Conservation (phyloP, 2,113 vertebrate genomes). For the Bostrychus sinensis region DNA sequence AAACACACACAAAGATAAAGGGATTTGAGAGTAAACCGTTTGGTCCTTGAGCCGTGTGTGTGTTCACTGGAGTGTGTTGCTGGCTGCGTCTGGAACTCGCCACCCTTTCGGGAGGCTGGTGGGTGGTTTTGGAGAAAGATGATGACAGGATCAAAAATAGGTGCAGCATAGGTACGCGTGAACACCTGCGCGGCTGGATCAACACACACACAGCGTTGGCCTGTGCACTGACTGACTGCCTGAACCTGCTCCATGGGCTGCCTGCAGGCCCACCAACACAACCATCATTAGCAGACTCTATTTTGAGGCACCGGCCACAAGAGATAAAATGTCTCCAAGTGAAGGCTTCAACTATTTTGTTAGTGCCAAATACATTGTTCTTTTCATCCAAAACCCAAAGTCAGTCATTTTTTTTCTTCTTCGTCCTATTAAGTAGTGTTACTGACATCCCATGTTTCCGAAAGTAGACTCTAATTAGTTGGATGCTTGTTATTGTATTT, state of each 20-base stretch:
- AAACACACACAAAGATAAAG: slow-evolving; percentile 41
- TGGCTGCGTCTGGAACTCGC: slow-evolving; percentile 49
- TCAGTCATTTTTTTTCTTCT: background rate
- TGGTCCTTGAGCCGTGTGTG: slow-evolving; percentile 12
- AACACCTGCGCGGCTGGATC: slow-evolving; percentile 51
- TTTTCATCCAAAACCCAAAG: slow-evolving; percentile 1
- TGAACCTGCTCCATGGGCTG: slow-evolving; percentile 46
- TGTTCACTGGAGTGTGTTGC: slow-evolving; percentile 25
- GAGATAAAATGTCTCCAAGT: slow-evolving; percentile 26
- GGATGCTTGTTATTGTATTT: slow-evolving; percentile 1
- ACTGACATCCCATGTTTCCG: slow-evolving; percentile 2
- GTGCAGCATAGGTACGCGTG: slow-evolving; percentile 17
- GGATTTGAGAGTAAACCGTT: slow-evolving; percentile 47
- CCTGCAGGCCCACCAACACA: slow-evolving; percentile 51
- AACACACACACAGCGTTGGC: slow-evolving; percentile 34
- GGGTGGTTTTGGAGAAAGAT: slow-evolving; percentile 54
- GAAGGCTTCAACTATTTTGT: background rate
- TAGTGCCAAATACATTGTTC: slow-evolving; percentile 6
- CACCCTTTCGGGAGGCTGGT: slow-evolving; percentile 41
- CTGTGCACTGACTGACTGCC: slow-evolving; percentile 32
- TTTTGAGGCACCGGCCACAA: slow-evolving; percentile 37
- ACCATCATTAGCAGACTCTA: slow-evolving; percentile 61
- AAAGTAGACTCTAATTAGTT: slow-evolving; percentile 4
- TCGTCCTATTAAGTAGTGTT: background rate
- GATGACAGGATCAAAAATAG: slow-evolving; percentile 63